Conservation (phyloP, 2,113 vertebrate species). For the Hydrolagus affinis region DNA sequence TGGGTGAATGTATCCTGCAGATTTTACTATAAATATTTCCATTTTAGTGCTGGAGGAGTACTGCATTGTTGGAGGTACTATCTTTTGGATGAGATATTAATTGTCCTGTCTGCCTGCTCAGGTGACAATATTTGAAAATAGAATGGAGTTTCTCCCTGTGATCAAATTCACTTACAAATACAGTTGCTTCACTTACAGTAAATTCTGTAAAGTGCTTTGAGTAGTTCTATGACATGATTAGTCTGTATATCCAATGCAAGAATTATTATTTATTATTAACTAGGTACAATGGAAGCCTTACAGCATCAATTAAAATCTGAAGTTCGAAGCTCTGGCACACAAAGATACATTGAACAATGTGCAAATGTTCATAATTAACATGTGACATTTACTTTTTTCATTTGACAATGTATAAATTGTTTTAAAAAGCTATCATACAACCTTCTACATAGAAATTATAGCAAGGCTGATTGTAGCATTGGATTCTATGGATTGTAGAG, state of each 20-base stretch:
- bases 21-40: background rate
- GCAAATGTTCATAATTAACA: background rate
- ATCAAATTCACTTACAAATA: too few relatives aligned
- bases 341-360: background rate
- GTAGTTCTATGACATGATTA: too few relatives aligned
- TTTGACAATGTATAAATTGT: background rate
- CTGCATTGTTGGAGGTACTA: too few relatives aligned
- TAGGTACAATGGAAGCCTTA: background rate
- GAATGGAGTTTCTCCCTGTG: too few relatives aligned
- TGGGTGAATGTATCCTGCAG: background rate
- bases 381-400: background rate
- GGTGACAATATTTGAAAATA: too few relatives aligned
- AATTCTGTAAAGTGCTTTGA: too few relatives aligned
- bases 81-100: too few relatives aligned
- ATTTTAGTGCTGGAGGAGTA: too few relatives aligned
- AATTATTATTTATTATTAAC: too few relatives aligned
- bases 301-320: constrained; percentile 1
- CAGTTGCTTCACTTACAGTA: too few relatives aligned
- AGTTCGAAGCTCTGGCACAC: background rate
- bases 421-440: background rate
- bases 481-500: background rate
- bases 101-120: too few relatives aligned
- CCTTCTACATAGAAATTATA: background rate
- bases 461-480: background rate
- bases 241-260: too few relatives aligned